Conservation (phyloP, 1,140 invertebrate genomes). For the Lycorma delicatula region DNA sequence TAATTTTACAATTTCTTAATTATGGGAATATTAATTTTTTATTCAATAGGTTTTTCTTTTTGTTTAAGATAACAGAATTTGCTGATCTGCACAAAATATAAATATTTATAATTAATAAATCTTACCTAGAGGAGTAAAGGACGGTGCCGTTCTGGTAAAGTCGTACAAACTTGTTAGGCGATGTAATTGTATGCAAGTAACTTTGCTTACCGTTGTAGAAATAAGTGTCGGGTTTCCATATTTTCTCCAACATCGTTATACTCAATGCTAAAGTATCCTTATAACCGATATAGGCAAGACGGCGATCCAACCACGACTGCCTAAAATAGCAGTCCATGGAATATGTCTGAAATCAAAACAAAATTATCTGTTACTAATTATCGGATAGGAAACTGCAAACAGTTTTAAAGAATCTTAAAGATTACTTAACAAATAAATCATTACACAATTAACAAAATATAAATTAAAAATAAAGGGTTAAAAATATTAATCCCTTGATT, state of each 20-base stretch:
- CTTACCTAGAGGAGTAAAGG: conserved; percentile 75
- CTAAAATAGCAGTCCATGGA: conserved; percentile 86
- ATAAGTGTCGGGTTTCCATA: conserved; percentile 88
- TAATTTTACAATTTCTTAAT: not conserved
- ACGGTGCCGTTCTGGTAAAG: conserved; percentile 72
- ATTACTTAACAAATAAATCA: too few species aligned
- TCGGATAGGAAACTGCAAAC: too few species aligned
- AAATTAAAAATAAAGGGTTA: too few species aligned
- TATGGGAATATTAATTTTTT: not conserved
- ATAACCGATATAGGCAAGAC: conserved; percentile 56
- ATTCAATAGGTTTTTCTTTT: not conserved
- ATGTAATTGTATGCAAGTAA: conserved; percentile 81
- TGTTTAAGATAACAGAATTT: not conserved
- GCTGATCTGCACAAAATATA: not conserved
- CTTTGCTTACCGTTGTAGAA: conserved; percentile 79
- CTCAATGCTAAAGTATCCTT: conserved; percentile 58
- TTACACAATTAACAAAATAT: too few species aligned
- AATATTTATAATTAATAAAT: too few species aligned
- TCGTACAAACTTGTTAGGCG: conserved; percentile 81
- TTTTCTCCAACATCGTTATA: conserved; percentile 64
- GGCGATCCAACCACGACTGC: conserved; percentile 66
- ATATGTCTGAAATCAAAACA: conserved; percentile 56
- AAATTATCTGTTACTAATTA: too few species aligned
- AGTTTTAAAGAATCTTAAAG: too few species aligned
- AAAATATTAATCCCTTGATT: too few species aligned